phyloP scores from a whole-genome alignment of 37 sponge, comb jelly and placozoan genomes.

The Amphimedon queenslandica region DNA sequence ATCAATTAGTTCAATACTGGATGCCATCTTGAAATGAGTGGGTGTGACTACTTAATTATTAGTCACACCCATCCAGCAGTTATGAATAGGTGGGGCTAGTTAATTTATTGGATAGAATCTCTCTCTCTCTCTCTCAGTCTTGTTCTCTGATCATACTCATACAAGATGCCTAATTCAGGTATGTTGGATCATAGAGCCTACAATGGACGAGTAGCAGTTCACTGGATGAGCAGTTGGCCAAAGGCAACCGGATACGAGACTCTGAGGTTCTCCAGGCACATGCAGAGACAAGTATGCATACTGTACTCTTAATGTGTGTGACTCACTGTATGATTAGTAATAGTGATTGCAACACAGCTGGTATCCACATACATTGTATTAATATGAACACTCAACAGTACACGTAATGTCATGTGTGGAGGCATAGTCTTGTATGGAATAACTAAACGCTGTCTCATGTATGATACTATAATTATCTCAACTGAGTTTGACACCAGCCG shows the following conservation, averaged over 20 bases:
- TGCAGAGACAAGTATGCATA: neutral
- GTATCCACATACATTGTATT: too few species aligned
- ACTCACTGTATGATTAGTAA: too few species aligned
- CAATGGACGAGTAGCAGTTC: conserved; percentile 4
- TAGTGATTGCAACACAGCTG: too few species aligned
- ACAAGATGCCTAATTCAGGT: conserved; percentile 83
- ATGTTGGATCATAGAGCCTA: conserved; percentile 77
- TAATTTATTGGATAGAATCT: too few species aligned
- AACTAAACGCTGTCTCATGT: neutral
- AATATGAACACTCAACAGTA: too few species aligned
- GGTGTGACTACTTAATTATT: too few species aligned
- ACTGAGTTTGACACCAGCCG: too few species aligned
- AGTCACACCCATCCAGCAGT: too few species aligned
- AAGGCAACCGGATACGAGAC: conserved; percentile 47
- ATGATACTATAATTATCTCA: neutral
- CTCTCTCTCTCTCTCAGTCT: neutral
- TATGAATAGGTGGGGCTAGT: too few species aligned
- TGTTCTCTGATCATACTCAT: neutral
- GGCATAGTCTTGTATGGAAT: neutral
- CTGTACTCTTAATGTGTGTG: too few species aligned
- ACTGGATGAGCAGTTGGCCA: conserved; percentile 79
- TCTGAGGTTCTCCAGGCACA: conserved; percentile 32
- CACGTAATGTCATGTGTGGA: neutral
- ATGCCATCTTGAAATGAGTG: neutral
- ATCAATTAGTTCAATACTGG: neutral